A percentile compares a stretch with the other conserved stretches of the same genome.
Evolutionary conservation across 2,113 vertebrate genomes (phyloP).

Genomic region (Electrona antarctica): DNA sequence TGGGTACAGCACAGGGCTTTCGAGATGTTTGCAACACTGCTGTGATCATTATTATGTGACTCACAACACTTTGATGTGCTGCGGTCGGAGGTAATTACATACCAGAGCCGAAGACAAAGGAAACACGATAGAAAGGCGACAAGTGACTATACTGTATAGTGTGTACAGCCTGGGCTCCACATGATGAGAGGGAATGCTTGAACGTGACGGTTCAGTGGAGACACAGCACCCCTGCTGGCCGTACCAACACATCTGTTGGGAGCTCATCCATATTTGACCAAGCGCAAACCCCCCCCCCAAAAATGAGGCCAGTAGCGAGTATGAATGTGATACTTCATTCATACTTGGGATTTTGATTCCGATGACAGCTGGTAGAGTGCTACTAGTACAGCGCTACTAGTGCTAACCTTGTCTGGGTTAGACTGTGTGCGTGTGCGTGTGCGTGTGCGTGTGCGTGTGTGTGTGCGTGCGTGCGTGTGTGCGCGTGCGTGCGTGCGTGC

Average conservation of each 20-base stretch:
- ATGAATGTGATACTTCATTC: conserved; percentile 32
- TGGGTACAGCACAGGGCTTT: background rate
- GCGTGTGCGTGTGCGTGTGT: no score
- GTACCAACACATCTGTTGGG: conserved; percentile 43
- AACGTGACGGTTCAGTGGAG: conserved; percentile 9
- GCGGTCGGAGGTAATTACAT: conserved; percentile 6
- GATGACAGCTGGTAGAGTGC: no score
- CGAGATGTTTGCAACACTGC: conserved; percentile 25
- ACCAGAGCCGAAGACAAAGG: conserved; percentile 13
- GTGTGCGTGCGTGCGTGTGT: no score
- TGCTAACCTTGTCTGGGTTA: no score
- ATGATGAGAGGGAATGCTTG: background rate
- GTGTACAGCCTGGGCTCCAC: conserved; percentile 3
- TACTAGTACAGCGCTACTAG: conserved; percentile 22
- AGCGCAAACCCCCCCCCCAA: conserved; percentile 40
- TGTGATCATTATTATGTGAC: conserved; percentile 2
- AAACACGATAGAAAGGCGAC: background rate
- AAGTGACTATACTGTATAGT: background rate
- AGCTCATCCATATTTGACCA: conserved; percentile 68
- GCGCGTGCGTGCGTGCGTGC: no score
- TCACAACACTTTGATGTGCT: conserved; percentile 16
- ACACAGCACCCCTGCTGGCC: conserved; percentile 57
- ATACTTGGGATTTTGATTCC: conserved; percentile 28
- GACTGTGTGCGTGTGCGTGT: no score
- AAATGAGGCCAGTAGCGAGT: conserved; percentile 67